Base-by-base conservation (phyloP, 2,888 invertebrate species). In the Diaphora mendica region DNA sequence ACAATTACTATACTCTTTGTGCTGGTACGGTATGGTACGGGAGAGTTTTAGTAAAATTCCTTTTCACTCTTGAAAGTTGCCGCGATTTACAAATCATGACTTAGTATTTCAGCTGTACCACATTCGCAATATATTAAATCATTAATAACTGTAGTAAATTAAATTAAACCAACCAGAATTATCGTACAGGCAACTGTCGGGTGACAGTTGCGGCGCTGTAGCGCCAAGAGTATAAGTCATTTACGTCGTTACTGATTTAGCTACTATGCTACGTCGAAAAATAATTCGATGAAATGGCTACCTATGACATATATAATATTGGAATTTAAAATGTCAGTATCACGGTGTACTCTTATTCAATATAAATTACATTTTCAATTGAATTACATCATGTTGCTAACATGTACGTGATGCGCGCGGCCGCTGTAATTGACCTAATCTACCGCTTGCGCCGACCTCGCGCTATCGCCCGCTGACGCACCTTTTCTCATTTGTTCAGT, bases 351-450 rank as follows among this genome's bases (percentile, higher is more conserved):
- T 26, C 55, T 48, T 30, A 51, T 64, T 64, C 64, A 73, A 73
- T 65, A 70, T 55, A 65, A 65, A 66, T 62, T 71, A 67, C 64
- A 65, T n/a, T n/a, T 59, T 71, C 8, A 71, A 51, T 66, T 64
- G 48, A 64, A 68, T 83, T 76, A 81, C 79, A 77, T 78, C 83
- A 82, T 35, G 70, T 64, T 39, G 72, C 59, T 72, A 73, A 66
- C 73, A 78, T 73, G 70, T 64, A 66, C 68, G 71, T 20, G 62
- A 78, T 75, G 76, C 76, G 76, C 75, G 76, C 77, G 79, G 85
- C 77, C 77, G 77, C 76, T 76, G 82, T 86, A 88, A 88, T 88
- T 88, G 88, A 87, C 86, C 87, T 81, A 86, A 88, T 88, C 80
- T 86, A 84, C 75, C 81, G 82, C 76, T 70, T 74, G 80, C 79